phyloP scores from a whole-genome alignment of 2,888 invertebrate genomes.

The Trichopria drosophilae region DNA sequence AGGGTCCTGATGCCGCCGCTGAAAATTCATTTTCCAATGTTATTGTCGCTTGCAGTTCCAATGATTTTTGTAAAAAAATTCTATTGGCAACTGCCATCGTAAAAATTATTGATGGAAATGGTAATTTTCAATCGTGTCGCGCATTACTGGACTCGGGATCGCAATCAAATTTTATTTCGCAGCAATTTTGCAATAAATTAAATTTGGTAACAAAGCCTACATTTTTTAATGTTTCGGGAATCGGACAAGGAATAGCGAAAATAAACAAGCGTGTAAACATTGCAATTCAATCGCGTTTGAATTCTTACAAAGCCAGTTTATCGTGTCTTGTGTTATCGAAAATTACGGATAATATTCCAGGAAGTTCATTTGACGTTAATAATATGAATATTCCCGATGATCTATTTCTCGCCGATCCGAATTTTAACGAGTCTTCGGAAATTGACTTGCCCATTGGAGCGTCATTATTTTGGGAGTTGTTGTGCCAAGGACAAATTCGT shows the following conservation, averaged over 20 bases:
- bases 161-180: neutral
- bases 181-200: neutral
- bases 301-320: neutral
- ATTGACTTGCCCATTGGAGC: neutral
- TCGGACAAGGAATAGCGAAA: neutral
- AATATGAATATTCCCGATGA: slow-evolving; percentile 1
- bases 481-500: slow-evolving; percentile 4
- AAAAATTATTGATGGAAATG: slow-evolving; percentile 2
- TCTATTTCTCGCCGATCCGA: neutral
- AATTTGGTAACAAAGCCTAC: neutral
- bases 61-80: no score
- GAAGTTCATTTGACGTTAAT: neutral
- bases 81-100: neutral
- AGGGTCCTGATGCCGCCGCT: no score
- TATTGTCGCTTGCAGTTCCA: no score
- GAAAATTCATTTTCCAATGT: no score
- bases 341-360: neutral
- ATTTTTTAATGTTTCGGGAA: neutral
- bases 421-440: neutral
- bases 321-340: neutral
- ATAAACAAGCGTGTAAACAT: neutral
- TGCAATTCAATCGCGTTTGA: neutral
- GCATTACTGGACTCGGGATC: neutral
- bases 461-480: neutral
- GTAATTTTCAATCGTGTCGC: neutral